Conservation (phyloP, 2,113 vertebrate genomes). For the Fulica atra region DNA sequence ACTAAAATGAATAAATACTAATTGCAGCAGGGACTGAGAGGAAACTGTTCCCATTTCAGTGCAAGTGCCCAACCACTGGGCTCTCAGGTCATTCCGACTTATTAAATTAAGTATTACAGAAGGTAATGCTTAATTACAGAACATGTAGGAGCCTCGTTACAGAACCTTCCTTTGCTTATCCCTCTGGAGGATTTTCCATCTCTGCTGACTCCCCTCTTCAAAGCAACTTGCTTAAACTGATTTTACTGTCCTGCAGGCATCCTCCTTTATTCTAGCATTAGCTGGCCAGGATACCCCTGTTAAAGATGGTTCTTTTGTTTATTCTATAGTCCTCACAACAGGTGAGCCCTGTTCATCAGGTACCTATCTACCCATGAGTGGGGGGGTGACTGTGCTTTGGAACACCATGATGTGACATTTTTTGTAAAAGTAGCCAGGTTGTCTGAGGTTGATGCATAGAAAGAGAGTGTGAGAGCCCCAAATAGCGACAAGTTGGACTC, state of each 20-base stretch:
- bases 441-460: not conserved
- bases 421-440: not conserved
- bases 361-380: not conserved
- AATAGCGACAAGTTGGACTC: not conserved
- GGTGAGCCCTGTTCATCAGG: not conserved
- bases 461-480: not conserved
- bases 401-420: not conserved
- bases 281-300: not conserved
- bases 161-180: not conserved
- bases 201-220: not conserved
- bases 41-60: not conserved
- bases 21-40: not conserved
- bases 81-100: not conserved
- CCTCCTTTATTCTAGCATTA: not conserved
- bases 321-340: not conserved
- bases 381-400: not conserved
- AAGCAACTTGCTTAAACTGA: not conserved
- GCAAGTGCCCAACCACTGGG: not conserved
- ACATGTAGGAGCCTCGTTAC: not conserved
- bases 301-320: not conserved
- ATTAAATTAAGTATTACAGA: not conserved
- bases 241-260: not conserved
- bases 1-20: not conserved
- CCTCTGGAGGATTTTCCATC: not conserved
- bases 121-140: constrained; percentile 9